Evolutionary conservation across 2,888 invertebrate genomes (phyloP), one percentile per base, ranked within the genome.

Genomic region (Machimus atricapillus): DNA sequence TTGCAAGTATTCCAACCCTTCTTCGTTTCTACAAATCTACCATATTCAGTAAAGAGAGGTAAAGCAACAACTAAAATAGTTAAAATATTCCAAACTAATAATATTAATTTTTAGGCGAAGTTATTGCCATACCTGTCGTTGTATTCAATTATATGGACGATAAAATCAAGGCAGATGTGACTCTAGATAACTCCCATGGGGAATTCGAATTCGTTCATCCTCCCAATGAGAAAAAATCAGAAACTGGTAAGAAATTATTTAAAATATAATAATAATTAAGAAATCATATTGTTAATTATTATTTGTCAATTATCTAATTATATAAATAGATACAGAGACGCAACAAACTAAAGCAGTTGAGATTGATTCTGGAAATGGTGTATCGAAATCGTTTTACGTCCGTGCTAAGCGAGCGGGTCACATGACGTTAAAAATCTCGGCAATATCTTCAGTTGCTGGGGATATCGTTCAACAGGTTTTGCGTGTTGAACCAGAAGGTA

Each of bases 141-240:
- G 95, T 99, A 12, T 97, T 97, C 92, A 99, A 98, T 92, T 97
- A 98, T 90, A 94, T 97, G 93, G 95, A 95, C 16, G 95, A 95
- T 88, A 95, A 97, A 89, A 93, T 96, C 0, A 94, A 94, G n/a
- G 97, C 96, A 0, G 96, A 97, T 90, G 95, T 99, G 0, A 96
- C 97, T 0, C 93, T 99, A 91, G 96, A 97, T 90, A 97, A 97
- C 92, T 94, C 95, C 14, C 95, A 96, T 82, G 95, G 95, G 89
- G 96, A 96, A 90, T 97, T 96, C 91, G 96, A 96, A 90, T 97
- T 97, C 91, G 95, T 96, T 23, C n/a, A n/a, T 66, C 66, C 66
- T 14, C 66, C 66, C 0, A 19, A 23, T 23, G 66, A 23, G 19
- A 66, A n/a, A 12, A 66, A 27, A 4, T 9, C 9, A 66, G 1